phyloP scores from a whole-genome alignment of 1,140 invertebrate genomes.

The Hormaphis cornu region DNA sequence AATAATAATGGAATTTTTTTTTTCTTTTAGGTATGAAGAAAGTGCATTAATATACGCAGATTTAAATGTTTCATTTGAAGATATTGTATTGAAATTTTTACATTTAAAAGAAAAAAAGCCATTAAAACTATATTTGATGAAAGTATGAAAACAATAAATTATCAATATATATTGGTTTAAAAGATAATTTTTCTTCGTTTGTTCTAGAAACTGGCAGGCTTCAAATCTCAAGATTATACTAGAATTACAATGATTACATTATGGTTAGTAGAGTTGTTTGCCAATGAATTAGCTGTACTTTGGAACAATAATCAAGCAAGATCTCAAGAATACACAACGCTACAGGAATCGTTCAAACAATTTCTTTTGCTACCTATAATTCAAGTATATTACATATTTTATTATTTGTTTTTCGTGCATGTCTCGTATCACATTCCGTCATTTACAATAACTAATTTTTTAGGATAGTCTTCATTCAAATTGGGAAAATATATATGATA shows the following conservation, averaged over 20 bases:
- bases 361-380: slow-evolving; percentile 59
- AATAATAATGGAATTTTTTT: no score
- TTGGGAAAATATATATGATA: slow-evolving; percentile 55
- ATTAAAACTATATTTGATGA: slow-evolving; percentile 73
- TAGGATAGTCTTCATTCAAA: slow-evolving; percentile 28
- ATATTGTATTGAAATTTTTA: slow-evolving; percentile 86
- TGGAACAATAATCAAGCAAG: slow-evolving; percentile 51
- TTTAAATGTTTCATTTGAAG: slow-evolving; percentile 86
- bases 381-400: slow-evolving; percentile 39
- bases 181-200: slow-evolving; percentile 31
- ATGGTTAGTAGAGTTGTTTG: slow-evolving; percentile 86
- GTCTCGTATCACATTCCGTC: background rate
- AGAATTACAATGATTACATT: slow-evolving; percentile 85
- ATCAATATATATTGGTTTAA: background rate
- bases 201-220: slow-evolving; percentile 47
- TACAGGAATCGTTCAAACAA: slow-evolving; percentile 73
- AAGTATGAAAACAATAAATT: slow-evolving; percentile 44
- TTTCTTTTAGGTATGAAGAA: slow-evolving; percentile 53
- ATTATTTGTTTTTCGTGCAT: background rate
- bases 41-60: slow-evolving; percentile 82
- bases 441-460: background rate
- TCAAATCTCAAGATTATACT: slow-evolving; percentile 56
- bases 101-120: slow-evolving; percentile 71
- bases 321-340: slow-evolving; percentile 49
- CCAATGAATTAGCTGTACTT: slow-evolving; percentile 71